phyloP scores from a whole-genome alignment of 2,888 invertebrate genomes.

The Mesorhabditis belari region DNA sequence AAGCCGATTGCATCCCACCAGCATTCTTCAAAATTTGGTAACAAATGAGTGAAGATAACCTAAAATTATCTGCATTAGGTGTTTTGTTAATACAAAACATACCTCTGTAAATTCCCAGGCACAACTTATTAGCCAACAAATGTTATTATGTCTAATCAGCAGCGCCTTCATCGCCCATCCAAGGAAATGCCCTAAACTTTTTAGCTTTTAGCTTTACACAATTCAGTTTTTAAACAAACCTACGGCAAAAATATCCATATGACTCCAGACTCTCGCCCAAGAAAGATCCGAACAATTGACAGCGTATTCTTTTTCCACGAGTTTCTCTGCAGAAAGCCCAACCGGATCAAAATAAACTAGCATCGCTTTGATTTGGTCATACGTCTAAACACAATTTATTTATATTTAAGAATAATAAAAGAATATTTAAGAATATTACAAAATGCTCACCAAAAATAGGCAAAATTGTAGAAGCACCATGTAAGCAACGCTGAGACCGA shows the following conservation, averaged over 20 bases:
- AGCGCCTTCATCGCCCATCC: slow-evolving; percentile 90
- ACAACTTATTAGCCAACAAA: slow-evolving; percentile 93
- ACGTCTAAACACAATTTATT: slow-evolving; percentile 72
- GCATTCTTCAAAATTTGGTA: slow-evolving; percentile 61
- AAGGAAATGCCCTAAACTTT: slow-evolving; percentile 75
- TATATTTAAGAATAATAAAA: background rate
- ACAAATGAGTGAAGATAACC: slow-evolving; percentile 49
- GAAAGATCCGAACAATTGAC: slow-evolving; percentile 92
- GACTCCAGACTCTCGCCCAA: slow-evolving; percentile 78
- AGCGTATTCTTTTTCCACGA: slow-evolving; percentile 71
- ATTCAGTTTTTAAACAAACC: slow-evolving; percentile 57
- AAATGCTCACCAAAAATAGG: slow-evolving; percentile 57
- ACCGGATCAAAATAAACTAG: slow-evolving; percentile 93
- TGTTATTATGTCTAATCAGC: slow-evolving; percentile 84
- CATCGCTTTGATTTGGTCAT: slow-evolving; percentile 76
- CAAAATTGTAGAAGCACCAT: slow-evolving; percentile 65
- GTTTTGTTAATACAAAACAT: slow-evolving; percentile 59
- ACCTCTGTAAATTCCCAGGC: slow-evolving; percentile 99
- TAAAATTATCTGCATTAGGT: slow-evolving; percentile 13
- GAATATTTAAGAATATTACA: background rate
- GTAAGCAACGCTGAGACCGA: slow-evolving; percentile 63
- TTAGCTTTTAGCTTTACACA: too few relatives aligned
- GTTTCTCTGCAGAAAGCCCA: slow-evolving; percentile 47
- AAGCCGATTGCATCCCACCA: slow-evolving; percentile 98
- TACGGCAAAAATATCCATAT: slow-evolving; percentile 89